Conservation (phyloP, 2,888 invertebrate genomes). For the Eristalinus sepulchralis region DNA sequence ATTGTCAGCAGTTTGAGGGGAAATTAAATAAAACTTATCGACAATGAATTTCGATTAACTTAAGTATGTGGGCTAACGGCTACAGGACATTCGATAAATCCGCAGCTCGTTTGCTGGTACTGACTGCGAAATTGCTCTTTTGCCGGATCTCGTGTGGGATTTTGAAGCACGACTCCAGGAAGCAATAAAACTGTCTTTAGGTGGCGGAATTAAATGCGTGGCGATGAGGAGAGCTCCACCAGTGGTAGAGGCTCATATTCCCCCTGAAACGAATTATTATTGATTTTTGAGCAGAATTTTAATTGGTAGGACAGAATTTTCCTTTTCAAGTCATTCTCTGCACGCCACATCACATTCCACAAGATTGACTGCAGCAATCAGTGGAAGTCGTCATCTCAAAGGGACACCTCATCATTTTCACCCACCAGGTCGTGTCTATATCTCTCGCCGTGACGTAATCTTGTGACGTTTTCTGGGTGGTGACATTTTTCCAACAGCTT, state of each 20-base stretch:
- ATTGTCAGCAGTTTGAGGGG: background rate
- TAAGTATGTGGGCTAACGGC: slow-evolving; percentile 23
- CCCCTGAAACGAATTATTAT: too few species aligned
- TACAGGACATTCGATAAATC: background rate
- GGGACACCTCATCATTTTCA: background rate
- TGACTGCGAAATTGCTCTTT: background rate
- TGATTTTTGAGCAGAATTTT: too few species aligned
- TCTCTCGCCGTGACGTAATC: background rate
- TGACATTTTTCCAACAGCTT: background rate
- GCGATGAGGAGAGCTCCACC: too few species aligned
- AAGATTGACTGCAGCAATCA: background rate
- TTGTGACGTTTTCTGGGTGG: background rate
- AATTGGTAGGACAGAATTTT: too few species aligned
- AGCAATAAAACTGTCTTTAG: background rate
- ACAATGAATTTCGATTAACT: slow-evolving; percentile 41
- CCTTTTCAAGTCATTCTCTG: too few species aligned
- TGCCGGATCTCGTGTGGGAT: background rate
- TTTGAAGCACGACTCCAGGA: background rate
- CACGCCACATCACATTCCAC: too few species aligned
- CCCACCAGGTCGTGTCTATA: background rate
- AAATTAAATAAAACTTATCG: slow-evolving; percentile 16
- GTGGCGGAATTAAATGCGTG: background rate
- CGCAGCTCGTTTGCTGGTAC: background rate
- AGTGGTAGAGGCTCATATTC: too few species aligned
- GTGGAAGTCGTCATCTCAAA: background rate